A percentile compares a stretch with the other conserved stretches of the same genome.
Evolutionary conservation across 1,140 invertebrate genomes (phyloP).

Genomic region (Pogonomyrmex barbatus): DNA sequence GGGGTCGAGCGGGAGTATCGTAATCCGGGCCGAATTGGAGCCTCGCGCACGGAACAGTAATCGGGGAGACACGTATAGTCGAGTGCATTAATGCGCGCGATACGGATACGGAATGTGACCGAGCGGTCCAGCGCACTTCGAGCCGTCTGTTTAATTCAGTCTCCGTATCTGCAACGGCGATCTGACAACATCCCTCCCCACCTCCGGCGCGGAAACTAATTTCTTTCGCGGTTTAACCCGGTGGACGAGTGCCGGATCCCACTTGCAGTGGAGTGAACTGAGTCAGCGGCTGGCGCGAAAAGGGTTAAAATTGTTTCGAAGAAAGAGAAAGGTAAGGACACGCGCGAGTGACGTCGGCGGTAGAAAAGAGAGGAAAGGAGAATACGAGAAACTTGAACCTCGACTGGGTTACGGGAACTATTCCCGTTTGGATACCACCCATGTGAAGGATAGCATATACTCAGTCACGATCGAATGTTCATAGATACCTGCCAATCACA

Average conservation of each 20-base stretch:
- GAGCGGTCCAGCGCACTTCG: slow-evolving; percentile 1
- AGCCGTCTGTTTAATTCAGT: slow-evolving; percentile 31
- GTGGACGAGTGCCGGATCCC: not conserved
- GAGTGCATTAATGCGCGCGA: slow-evolving; percentile 33
- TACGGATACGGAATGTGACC: not conserved
- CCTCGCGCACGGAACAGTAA: not conserved
- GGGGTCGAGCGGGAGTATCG: not conserved
- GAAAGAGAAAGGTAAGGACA: not conserved
- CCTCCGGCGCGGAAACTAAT: slow-evolving; percentile 34
- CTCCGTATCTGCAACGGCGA: not conserved
- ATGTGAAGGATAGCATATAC: not conserved
- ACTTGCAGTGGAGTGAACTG: slow-evolving; percentile 16
- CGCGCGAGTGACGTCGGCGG: not conserved
- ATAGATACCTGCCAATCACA: slow-evolving; percentile 49
- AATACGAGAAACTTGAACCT: not conserved
- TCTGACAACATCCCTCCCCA: not conserved
- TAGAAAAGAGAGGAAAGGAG: not conserved
- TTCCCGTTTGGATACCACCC: not conserved
- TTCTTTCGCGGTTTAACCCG: slow-evolving; percentile 53
- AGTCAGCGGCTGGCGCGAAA: slow-evolving; percentile 16
- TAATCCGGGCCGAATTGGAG: slow-evolving; percentile 21
- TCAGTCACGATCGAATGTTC: slow-evolving; percentile 35
- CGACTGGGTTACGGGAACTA: not conserved
- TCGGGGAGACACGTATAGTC: slow-evolving; percentile 11
- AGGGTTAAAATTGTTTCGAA: slow-evolving; percentile 25